Base-by-base conservation (phyloP, 1,140 invertebrate species). In the Zophobas morio region DNA sequence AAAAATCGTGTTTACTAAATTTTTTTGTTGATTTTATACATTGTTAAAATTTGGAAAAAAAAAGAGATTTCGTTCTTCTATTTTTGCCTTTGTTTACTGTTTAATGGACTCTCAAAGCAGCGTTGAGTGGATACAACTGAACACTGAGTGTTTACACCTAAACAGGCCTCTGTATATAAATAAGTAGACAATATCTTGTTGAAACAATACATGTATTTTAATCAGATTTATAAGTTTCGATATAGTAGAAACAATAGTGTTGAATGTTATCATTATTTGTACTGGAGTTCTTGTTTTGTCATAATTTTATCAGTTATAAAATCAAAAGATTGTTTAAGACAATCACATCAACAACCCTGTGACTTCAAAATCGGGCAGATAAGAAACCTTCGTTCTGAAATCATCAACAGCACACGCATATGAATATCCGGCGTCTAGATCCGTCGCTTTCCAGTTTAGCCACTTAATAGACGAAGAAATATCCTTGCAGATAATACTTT, bases 331-430 rank as follows among this genome's bases (percentile, higher is more conserved):
- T 56, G 56, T 74, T 8, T 1, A 51, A 66, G 54, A 49, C 35
- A 51, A n/a, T 84, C 80, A 86, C 40, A 71, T 70, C n/a, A 89
- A 76, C 8, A 89, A 81, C 2, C 84, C 84, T n/a, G 82, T 81
- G 37, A 89, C 87, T 60, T 84, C 79, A n/a, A 90, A 85, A 20
- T 79, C 42, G 0, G 90, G 90, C 6, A 91, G 80, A 47, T 87
- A 84, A 0, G 85, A 86, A 32, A 93, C 87, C 1, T 84, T 84
- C 75, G 85, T 88, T 56, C 89, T 86, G 82, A 93, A 90, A 39
- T 92, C 90, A 49, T 87, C 82, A 5, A 93, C 87, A 6, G 87
- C 87, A 82, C 93, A 94, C 66, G 90, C 92, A 82, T 93, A 93
- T 3, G 89, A 90, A 82, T 90, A 90, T 0, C 93, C 93, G 1